Evolutionary conservation across 2,113 vertebrate genomes (phyloP).

Genomic region (Natator depressus): DNA sequence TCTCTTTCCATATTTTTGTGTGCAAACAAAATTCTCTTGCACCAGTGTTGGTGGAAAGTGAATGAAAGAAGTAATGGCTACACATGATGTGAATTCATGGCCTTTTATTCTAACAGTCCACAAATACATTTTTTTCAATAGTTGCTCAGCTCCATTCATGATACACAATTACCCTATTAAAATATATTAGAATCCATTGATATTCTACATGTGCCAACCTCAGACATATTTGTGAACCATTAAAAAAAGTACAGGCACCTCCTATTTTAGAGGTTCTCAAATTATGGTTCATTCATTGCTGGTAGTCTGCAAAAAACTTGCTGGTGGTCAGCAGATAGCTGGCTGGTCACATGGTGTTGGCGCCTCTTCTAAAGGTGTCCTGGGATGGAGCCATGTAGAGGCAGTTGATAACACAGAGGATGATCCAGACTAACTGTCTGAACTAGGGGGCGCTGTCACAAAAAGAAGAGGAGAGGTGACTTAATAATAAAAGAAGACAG

Average conservation of each 20-base stretch:
- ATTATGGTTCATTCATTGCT: background rate
- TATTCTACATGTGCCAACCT: background rate
- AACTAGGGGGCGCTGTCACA: background rate
- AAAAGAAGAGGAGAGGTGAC: background rate
- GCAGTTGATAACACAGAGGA: background rate
- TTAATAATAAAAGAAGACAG: background rate
- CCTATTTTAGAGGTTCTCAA: background rate
- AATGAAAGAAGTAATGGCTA: background rate
- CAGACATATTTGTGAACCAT: too few relatives aligned
- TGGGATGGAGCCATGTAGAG: background rate
- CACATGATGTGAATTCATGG: background rate
- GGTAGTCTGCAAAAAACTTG: background rate
- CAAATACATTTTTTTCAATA: background rate
- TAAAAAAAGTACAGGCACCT: background rate
- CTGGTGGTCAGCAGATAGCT: background rate
- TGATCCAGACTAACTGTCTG: background rate
- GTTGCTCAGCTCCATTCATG: background rate
- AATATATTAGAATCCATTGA: background rate
- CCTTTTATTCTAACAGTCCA: background rate
- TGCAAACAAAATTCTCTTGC: background rate
- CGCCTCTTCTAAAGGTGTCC: background rate
- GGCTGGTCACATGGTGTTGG: background rate
- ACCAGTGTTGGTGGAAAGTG: background rate
- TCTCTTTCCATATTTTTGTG: background rate
- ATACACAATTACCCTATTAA: background rate